These are phyloP conservation scores for Melanotaenia duboulayi DNA, from an alignment of 2,113 vertebrate genomes.

Conservation along the genomic window DNA sequence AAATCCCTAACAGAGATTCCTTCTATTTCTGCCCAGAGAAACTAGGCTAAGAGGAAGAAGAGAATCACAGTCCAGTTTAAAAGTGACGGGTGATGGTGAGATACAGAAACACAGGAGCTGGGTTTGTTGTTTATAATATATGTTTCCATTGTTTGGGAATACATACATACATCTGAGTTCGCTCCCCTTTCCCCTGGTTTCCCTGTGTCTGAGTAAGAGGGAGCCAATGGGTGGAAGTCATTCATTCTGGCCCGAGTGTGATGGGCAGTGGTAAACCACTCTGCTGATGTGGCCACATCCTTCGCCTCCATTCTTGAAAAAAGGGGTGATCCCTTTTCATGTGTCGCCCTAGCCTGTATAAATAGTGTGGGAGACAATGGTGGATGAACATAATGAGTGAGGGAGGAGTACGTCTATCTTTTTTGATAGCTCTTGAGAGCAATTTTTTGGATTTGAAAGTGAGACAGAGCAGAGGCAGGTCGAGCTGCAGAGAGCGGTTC, in stretches of 20 bases:
- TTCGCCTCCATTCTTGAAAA: conserved; percentile 57
- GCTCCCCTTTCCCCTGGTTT: conserved; percentile 68
- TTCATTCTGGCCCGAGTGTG: conserved; percentile 71
- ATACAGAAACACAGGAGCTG: conserved; percentile 25
- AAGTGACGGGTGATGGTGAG: conserved; percentile 17
- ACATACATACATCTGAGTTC: conserved; percentile 30
- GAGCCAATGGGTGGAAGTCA: conserved; percentile 72
- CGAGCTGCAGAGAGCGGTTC: conserved; percentile 38
- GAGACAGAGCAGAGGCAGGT: conserved; percentile 36
- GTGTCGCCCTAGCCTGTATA: conserved; percentile 66
- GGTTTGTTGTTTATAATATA: conserved; percentile 49
- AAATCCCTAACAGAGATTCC: conserved; percentile 66
- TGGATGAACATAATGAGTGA: conserved; percentile 48
- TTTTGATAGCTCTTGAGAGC: conserved; percentile 45
- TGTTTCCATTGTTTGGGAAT: conserved; percentile 66
- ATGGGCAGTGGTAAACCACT: conserved; percentile 66
- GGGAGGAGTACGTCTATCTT: conserved; percentile 63
- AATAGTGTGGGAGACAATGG: conserved; percentile 61
- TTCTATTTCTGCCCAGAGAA: conserved; percentile 82
- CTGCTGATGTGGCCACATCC: conserved; percentile 77
- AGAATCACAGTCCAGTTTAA: conserved; percentile 63
- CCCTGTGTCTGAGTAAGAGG: conserved; percentile 27
- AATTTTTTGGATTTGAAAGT: conserved; percentile 35
- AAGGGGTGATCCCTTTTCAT: conserved; percentile 65
- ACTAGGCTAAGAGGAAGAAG: conserved; percentile 78